Percentiles rank a stretch among this genome's conserved stretches.
Conservation (phyloP, 2,113 vertebrate species). For the Sinocyclocheilus rhinocerous region DNA sequence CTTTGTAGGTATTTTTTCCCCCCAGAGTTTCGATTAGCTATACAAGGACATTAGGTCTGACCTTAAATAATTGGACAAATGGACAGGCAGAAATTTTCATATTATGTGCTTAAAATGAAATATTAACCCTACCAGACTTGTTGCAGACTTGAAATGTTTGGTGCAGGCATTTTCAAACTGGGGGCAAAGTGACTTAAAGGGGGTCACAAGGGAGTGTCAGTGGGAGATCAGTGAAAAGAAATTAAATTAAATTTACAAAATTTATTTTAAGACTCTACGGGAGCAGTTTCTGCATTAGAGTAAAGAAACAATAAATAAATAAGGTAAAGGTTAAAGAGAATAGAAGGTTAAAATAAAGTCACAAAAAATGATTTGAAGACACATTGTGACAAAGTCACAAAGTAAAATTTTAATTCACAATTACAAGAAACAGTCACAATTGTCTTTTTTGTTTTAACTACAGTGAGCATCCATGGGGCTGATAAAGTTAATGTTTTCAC, state of each 20-base stretch:
- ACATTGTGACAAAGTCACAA: not conserved
- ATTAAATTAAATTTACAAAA: not conserved
- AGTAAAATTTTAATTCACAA: not conserved
- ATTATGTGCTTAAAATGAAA: not conserved
- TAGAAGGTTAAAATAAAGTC: not conserved
- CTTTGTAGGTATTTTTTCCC: constrained; percentile 3
- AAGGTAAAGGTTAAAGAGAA: not conserved
- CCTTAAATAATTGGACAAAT: not conserved
- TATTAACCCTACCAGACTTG: not conserved
- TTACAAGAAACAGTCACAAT: too few species aligned
- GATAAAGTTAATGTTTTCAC: not conserved
- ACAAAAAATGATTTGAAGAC: not conserved
- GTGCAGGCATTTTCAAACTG: not conserved
- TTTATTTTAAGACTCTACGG: not conserved
- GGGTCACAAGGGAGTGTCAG: not conserved
- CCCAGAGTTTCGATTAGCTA: not conserved
- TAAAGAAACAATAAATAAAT: not conserved
- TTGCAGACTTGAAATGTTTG: not conserved
- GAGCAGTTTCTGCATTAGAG: too few species aligned
- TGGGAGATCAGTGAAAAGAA: not conserved
- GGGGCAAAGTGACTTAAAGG: not conserved
- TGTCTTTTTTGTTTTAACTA: not conserved
- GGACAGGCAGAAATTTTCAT: not conserved
- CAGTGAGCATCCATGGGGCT: not conserved
- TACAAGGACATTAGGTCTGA: not conserved